Base-by-base conservation (phyloP, 2,113 vertebrate species). In the Boleophthalmus pectinirostris region DNA sequence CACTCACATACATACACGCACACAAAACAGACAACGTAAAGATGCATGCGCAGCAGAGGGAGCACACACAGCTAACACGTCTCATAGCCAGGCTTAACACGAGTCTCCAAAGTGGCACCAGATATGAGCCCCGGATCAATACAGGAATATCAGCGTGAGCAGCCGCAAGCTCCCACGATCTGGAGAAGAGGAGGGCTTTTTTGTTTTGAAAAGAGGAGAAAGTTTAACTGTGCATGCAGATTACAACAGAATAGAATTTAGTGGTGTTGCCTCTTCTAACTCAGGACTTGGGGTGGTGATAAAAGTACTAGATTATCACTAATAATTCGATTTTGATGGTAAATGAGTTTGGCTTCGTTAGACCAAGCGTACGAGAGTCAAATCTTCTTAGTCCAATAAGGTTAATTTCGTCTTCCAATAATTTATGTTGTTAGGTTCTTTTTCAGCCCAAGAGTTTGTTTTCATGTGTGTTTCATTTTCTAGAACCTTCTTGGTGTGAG, bases 81-180 rank as follows among this genome's bases (percentile, higher is more conserved):
- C 73, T 23, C 81, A 82, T 70, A 78, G 57, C 2, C 33, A 74
- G 75, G 77, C 70, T 69, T 66, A 53, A 75, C 78, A 24, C 21
- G 75, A 78, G 68, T 79, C 78, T 70, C 83, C 72, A 75, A 77
- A 79, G 81, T 85, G 86, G 77, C 76, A 82, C 69, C 73, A 84
- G 65, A 87, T 84, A 86, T 84, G 87, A 82, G 66, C 72, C 70
- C 68, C 76, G 81, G 82, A 91, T 90, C 89, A 88, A 90, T 91
- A 88, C 73, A 69, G 63, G 86, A 85, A 89, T 90, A 89, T 85
- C 76, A 84, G 69, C 75, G 83, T 89, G 87, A 78, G 80, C 73
- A 71, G 51, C 70, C 72, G 73, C 66, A 51, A 4, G 72, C 20
- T n/a, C 53, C 46, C 66, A 63, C 65, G 45, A 46, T 79, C 68